Percentiles rank a stretch among this genome's conserved stretches.
Conservation (phyloP, 1,140 invertebrate genomes). For the Brachionus rotundiformis region DNA sequence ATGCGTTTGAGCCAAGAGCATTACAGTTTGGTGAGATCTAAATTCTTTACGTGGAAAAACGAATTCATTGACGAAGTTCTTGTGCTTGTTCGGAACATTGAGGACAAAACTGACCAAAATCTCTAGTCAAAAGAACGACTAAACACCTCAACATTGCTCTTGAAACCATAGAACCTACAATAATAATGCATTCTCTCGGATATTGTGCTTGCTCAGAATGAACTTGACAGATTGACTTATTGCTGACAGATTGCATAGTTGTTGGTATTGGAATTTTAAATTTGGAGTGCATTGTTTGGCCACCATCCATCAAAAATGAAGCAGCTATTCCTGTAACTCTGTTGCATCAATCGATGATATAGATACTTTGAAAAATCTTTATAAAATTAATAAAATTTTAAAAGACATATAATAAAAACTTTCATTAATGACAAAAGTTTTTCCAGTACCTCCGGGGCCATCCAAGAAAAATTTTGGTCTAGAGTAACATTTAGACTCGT, state of each 20-base stretch:
- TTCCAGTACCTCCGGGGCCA: not conserved
- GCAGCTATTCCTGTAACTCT: not conserved
- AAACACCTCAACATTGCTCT: too few species aligned
- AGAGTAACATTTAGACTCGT: not conserved
- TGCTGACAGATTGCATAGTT: too few species aligned
- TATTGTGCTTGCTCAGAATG: not conserved
- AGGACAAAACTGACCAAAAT: too few species aligned
- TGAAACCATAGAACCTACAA: constrained; percentile 53
- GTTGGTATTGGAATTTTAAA: not conserved
- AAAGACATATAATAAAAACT: not conserved
- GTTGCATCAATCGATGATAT: not conserved
- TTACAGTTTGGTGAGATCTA: too few species aligned
- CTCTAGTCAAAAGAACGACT: too few species aligned
- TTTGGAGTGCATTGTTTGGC: not conserved
- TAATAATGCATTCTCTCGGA: constrained; percentile 16
- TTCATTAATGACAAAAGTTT: not conserved
- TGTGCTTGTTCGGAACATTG: too few species aligned
- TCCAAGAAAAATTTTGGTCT: not conserved
- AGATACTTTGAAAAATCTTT: not conserved
- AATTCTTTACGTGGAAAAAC: too few species aligned
- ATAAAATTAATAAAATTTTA: not conserved
- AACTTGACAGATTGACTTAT: too few species aligned
- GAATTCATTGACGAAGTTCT: too few species aligned
- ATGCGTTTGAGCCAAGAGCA: too few species aligned
- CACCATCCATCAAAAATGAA: not conserved